These are phyloP conservation scores for Pollachius pollachius DNA, from an alignment of 2,113 vertebrate genomes.

Conservation along the genomic window DNA sequence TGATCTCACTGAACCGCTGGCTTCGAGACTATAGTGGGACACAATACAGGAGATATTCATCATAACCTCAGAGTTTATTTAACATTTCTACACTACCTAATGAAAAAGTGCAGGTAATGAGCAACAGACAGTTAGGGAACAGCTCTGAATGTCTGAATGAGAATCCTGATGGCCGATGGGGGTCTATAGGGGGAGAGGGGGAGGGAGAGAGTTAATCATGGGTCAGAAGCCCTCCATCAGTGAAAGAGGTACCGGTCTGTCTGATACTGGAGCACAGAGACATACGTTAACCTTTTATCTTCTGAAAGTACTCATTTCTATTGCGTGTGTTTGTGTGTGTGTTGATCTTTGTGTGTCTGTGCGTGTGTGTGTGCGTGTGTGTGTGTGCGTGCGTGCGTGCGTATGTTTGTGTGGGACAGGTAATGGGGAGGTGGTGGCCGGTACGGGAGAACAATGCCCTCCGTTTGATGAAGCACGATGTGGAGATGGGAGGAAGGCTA, in stretches of 20 bases:
- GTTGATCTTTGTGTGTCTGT: background rate
- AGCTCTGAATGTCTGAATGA: no score
- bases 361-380: background rate
- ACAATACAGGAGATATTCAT: no score
- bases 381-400: conserved; percentile 7
- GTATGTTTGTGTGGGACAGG: conserved; percentile 28
- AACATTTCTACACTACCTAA: background rate
- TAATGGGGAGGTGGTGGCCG: conserved; percentile 89
- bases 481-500: conserved; percentile 94
- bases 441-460: conserved; percentile 94
- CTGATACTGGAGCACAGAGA: no score
- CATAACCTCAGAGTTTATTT: background rate
- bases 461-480: conserved; percentile 95
- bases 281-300: no score
- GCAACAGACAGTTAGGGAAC: no score
- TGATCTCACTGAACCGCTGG: no score
- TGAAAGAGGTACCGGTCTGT: no score
- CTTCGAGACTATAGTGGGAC: no score
- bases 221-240: no score
- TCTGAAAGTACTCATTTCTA: background rate
- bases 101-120: background rate
- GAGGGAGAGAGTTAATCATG: no score
- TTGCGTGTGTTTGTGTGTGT: background rate
- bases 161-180: no score
- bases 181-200: no score